Base-by-base conservation (phyloP, 2,113 vertebrate species). In the Fulmarus glacialis region DNA sequence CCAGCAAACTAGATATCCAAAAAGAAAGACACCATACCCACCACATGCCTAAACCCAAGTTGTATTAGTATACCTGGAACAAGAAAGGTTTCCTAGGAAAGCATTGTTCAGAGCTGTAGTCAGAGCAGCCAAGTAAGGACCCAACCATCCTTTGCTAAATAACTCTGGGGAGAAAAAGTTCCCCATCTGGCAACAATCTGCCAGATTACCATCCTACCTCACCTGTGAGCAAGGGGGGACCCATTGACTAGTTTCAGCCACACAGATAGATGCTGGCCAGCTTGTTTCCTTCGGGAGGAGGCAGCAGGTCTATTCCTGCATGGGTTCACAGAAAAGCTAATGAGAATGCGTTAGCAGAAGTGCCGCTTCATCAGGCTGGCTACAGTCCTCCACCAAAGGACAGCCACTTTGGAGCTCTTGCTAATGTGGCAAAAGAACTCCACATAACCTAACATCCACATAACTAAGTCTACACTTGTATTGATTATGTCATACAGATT, bases 21-120 rank as follows among this genome's bases (percentile, higher is more conserved):
- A 72, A n/a, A 79, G 14, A 66, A 88, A 48, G 12, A 32, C 9
- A 47, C 8, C 8, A 11, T 43, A 19, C 12, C 21, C 22, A 36
- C 0, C 3, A 42, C 0, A 1, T 18, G 4, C 24, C 12, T 47
- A 70, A 91, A 58, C 1, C 2, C 22, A 84, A 42, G 2, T 12
- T 45, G 7, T 21, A 8, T 43, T 32, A 47, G 2, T 24, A 40
- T 19, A 38, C 20, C 21, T 55, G 20, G 11, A 78, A 67, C 1
- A 48, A 50, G 17, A 64, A 21, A 36, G 8, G 3, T 12, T 80
- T 92, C 17, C 48, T 23, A 71, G 11, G 19, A 45, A 70, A 70
- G 1, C 3, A 2, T 45, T 50, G 18, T 50, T 84, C 36, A 64
- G 29, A 67, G 19, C 11, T 52, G 9, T 36, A 47, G 1, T 50